Evolutionary conservation across 2,888 invertebrate species (phyloP).

Genomic region (Tinea trinotella): DNA sequence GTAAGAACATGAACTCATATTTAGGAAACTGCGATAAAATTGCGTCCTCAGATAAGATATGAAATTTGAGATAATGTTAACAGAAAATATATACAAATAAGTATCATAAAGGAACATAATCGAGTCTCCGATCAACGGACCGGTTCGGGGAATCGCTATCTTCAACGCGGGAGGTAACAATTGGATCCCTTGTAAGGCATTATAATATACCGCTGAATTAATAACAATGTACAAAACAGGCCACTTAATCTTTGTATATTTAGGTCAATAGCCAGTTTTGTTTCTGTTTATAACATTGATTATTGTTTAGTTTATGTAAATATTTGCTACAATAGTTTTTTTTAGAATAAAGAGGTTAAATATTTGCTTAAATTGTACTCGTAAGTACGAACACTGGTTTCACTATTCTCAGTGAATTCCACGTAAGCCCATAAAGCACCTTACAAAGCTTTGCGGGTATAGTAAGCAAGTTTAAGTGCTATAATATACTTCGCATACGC

Average conservation of each 20-base stretch:
- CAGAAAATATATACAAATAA: conserved; percentile 13
- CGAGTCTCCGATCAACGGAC: conserved; percentile 11
- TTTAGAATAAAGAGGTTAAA: too few relatives aligned
- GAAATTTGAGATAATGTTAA: conserved; percentile 15
- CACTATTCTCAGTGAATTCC: too few relatives aligned
- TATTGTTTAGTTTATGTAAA: conserved; percentile 17
- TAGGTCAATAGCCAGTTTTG: conserved; percentile 1
- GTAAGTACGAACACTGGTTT: too few relatives aligned
- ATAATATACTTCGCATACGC: conserved; percentile 28
- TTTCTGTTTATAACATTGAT: neutral
- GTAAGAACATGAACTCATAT: neutral
- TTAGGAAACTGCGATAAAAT: neutral
- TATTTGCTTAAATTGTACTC: too few relatives aligned
- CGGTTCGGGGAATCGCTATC: conserved; percentile 9
- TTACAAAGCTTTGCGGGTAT: too few relatives aligned
- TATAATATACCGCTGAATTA: conserved; percentile 10
- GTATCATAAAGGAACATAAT: conserved; percentile 10
- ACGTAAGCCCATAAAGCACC: too few relatives aligned
- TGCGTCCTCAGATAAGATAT: neutral
- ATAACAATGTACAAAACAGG: conserved; percentile 2
- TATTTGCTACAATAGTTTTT: neutral
- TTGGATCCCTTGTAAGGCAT: conserved; percentile 13
- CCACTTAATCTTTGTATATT: neutral
- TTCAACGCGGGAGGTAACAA: conserved; percentile 18
- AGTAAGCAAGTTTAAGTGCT: conserved; percentile 30